These are phyloP conservation scores for Deilephila porcellus DNA, from an alignment of 2,888 invertebrate species.

Conservation along the genomic window DNA sequence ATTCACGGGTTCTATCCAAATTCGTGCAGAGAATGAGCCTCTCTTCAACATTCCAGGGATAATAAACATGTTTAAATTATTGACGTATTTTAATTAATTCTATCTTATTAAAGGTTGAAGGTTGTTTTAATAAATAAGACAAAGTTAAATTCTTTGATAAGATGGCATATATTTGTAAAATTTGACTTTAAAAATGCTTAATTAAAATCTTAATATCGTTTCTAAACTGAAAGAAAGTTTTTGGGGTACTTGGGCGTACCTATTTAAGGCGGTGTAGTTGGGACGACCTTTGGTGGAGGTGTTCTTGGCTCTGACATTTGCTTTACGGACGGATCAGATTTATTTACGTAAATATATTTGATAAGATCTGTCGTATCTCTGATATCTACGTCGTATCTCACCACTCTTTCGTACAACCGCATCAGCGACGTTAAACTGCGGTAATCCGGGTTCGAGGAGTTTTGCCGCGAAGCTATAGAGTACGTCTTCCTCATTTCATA, in stretches of 20 bases:
- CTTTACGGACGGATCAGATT: not conserved
- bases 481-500: constrained; percentile 42
- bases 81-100: too few relatives aligned
- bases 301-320: not conserved
- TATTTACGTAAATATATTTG: constrained; percentile 28
- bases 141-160: too few relatives aligned
- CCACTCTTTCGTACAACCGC: constrained; percentile 49
- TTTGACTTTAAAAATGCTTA: too few relatives aligned
- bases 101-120: too few relatives aligned
- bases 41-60: too few relatives aligned
- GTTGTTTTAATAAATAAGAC: too few relatives aligned
- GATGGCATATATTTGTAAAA: too few relatives aligned
- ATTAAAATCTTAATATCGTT: too few relatives aligned
- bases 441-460: not conserved
- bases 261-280: not conserved
- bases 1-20: too few relatives aligned
- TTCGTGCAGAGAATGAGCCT: too few relatives aligned
- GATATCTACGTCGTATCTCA: constrained; percentile 53
- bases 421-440: constrained; percentile 31
- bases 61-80: too few relatives aligned
- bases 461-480: constrained; percentile 18
- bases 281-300: not conserved
- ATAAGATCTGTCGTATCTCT: constrained; percentile 48
- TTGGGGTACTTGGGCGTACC: too few relatives aligned
- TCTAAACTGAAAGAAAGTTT: not conserved